Evolutionary conservation across 2,888 invertebrate genomes (phyloP).

Genomic region (Leptinotarsa rubiginosa): DNA sequence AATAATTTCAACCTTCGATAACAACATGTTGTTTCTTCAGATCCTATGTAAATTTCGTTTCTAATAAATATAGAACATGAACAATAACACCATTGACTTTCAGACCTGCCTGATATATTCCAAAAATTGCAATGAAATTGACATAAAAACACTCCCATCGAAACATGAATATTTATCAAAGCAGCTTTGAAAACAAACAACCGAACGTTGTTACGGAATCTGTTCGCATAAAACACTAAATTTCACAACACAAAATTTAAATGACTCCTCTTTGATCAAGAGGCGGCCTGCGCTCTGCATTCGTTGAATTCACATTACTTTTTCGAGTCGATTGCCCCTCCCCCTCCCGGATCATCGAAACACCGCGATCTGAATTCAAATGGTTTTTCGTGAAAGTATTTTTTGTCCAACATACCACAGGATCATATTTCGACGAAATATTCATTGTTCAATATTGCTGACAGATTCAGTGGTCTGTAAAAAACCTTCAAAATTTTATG

Average conservation of each 20-base stretch:
- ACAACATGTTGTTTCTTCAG: too few relatives aligned
- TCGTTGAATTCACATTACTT: not conserved
- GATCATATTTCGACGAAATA: not conserved
- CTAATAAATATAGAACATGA: not conserved
- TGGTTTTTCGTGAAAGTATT: not conserved
- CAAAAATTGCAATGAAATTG: constrained; percentile 6
- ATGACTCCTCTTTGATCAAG: not conserved
- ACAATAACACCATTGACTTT: not conserved
- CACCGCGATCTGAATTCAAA: not conserved
- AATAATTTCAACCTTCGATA: too few relatives aligned
- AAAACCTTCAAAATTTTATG: not conserved
- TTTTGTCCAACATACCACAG: not conserved
- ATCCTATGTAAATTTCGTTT: too few relatives aligned
- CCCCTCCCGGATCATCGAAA: not conserved
- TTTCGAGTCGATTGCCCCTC: not conserved
- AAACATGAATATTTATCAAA: constrained; percentile 16
- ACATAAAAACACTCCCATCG: constrained; percentile 10
- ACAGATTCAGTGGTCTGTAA: too few relatives aligned
- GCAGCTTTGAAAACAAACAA: constrained; percentile 4
- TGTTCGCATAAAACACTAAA: constrained; percentile 3
- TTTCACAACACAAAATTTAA: constrained; percentile 16
- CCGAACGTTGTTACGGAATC: constrained; percentile 9
- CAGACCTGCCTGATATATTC: constrained; percentile 1
- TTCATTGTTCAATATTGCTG: too few relatives aligned
- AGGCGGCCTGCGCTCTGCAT: not conserved